phyloP scores from a whole-genome alignment of 1,140 invertebrate species.

The Coenobita brevimanus region DNA sequence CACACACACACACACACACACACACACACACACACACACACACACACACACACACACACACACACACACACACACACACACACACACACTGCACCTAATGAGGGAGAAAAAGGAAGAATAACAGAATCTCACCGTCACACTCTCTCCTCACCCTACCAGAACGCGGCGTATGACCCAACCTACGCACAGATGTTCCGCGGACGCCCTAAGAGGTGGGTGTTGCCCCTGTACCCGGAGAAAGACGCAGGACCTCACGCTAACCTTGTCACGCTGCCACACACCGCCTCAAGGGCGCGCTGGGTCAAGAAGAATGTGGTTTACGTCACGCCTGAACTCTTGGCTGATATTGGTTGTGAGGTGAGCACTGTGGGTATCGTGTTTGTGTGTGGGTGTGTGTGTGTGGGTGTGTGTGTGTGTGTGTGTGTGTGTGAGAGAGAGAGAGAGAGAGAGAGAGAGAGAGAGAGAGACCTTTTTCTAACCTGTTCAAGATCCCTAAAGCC shows the following conservation, averaged over 20 bases:
- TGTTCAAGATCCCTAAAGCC: too few relatives aligned
- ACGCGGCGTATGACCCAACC: constrained; percentile 84
- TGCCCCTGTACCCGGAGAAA: constrained; percentile 76
- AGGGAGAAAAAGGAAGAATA: too few relatives aligned
- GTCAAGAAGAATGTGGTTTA: constrained; percentile 76
- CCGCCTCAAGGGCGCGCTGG: constrained; percentile 75
- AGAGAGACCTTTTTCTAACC: too few relatives aligned
- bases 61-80: too few relatives aligned
- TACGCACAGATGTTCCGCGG: constrained; percentile 86
- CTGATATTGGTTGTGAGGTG: constrained; percentile 80
- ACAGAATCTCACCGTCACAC: background rate
- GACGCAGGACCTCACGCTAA: constrained; percentile 9
- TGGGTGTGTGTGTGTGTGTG: too few relatives aligned
- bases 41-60: too few relatives aligned
- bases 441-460: too few relatives aligned
- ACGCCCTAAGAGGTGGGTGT: constrained; percentile 82
- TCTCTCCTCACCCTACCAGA: constrained; percentile 73
- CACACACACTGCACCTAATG: too few relatives aligned
- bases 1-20: too few relatives aligned
- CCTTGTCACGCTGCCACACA: constrained; percentile 70
- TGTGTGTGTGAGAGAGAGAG: too few relatives aligned
- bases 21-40: too few relatives aligned
- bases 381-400: too few relatives aligned
- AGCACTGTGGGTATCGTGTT: background rate
- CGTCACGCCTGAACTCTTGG: constrained; percentile 80